Percentiles rank a stretch among this genome's conserved stretches.
Conservation (phyloP, 1,140 invertebrate species). For the Eciton burchellii region DNA sequence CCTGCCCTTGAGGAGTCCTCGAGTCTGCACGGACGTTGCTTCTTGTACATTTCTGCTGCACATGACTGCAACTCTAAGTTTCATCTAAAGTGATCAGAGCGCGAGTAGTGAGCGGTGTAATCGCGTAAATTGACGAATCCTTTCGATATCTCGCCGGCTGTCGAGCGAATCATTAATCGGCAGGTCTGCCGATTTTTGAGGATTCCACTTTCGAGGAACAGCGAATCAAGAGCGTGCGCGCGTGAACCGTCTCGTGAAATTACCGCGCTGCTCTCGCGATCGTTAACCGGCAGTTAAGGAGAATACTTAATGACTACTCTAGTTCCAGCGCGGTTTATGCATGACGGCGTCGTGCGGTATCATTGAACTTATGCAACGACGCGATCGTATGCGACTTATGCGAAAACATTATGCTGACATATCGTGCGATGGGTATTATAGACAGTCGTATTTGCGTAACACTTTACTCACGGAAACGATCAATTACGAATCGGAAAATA, state of each 20-base stretch:
- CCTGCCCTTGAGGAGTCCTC: not conserved
- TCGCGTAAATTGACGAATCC: too few relatives aligned
- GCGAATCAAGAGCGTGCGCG: too few relatives aligned
- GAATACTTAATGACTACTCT: conserved; percentile 53
- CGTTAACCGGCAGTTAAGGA: conserved; percentile 51
- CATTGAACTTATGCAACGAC: conserved; percentile 48
- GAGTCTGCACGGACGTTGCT: too few relatives aligned
- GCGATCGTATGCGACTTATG: conserved; percentile 3
- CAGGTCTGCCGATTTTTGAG: too few relatives aligned
- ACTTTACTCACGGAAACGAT: not conserved
- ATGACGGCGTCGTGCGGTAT: conserved; percentile 30
- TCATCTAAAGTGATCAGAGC: too few relatives aligned
- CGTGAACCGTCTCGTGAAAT: conserved; percentile 31
- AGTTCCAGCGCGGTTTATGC: conserved; percentile 38
- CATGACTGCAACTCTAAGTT: too few relatives aligned
- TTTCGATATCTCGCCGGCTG: too few relatives aligned
- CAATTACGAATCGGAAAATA: not conserved
- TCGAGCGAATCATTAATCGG: too few relatives aligned
- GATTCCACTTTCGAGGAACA: too few relatives aligned
- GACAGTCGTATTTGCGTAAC: not conserved
- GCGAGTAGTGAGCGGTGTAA: too few relatives aligned
- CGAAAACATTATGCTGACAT: not conserved
- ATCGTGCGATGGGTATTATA: not conserved
- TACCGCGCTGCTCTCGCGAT: conserved; percentile 44
- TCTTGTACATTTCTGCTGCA: too few relatives aligned